These are phyloP conservation scores for Lithobius niger DNA, from an alignment of 1,140 invertebrate species.

Conservation along the genomic window DNA sequence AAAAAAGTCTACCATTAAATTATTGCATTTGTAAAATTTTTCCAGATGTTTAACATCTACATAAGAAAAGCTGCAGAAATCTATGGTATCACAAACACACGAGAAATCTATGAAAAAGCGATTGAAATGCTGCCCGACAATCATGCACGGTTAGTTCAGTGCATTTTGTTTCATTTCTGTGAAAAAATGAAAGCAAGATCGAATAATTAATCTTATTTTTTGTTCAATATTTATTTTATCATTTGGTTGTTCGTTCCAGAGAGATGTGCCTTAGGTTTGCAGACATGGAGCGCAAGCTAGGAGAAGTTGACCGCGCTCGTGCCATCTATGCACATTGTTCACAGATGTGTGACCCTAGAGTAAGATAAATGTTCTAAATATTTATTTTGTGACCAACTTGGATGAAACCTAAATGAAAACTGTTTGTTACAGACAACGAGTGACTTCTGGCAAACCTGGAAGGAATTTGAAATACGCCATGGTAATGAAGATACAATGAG, in stretches of 20 bases:
- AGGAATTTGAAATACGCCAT: conserved; percentile 97
- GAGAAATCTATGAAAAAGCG: conserved; percentile 96
- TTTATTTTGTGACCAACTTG: not conserved
- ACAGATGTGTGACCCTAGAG: conserved; percentile 96
- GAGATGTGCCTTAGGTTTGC: conserved; percentile 95
- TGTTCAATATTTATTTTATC: no score
- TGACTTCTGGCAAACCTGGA: conserved; percentile 97
- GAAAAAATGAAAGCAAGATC: no score
- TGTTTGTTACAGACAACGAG: conserved; percentile 50
- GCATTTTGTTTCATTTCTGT: not conserved
- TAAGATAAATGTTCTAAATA: conserved; percentile 28
- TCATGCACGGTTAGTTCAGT: conserved; percentile 44
- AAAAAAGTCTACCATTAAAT: conserved; percentile 1
- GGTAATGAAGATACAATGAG: conserved; percentile 99
- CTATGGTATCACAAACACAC: conserved; percentile 89
- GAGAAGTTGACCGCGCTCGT: conserved; percentile 92
- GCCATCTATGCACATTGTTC: conserved; percentile 96
- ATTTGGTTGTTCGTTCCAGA: conserved; percentile 36
- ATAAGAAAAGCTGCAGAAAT: conserved; percentile 96
- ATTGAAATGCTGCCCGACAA: conserved; percentile 86
- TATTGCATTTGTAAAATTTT: conserved; percentile 18
- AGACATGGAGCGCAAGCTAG: conserved; percentile 94
- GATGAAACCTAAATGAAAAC: not conserved
- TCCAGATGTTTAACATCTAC: conserved; percentile 93
- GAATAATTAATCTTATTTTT: no score